Percentiles rank a stretch among this genome's conserved stretches.
These are phyloP conservation scores for Semicossyphus pulcher DNA, from an alignment of 2,113 vertebrate genomes.

Conservation along the genomic window DNA sequence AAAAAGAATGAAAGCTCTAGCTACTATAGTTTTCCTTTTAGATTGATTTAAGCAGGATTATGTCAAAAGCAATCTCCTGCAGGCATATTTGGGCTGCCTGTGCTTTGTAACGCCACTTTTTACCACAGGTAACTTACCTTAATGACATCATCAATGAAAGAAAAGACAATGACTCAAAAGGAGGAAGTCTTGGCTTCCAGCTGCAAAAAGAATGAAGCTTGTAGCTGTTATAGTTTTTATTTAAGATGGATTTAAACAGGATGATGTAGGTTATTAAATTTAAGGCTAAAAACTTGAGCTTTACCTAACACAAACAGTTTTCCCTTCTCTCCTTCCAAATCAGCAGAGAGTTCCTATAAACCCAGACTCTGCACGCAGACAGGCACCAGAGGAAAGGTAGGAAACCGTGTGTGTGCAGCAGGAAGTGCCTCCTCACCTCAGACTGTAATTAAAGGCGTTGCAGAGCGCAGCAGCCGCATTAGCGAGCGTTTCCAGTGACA, in stretches of 20 bases:
- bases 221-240: neutral
- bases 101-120: too few relatives aligned
- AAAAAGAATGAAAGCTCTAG: neutral
- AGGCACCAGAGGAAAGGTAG: slow-evolving; percentile 24
- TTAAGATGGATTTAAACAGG: neutral
- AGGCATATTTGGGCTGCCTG: too few relatives aligned
- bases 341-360: neutral
- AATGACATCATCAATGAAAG: too few relatives aligned
- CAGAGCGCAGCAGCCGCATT: slow-evolving; percentile 45
- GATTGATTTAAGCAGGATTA: neutral
- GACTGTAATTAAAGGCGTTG: slow-evolving; percentile 57
- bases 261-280: neutral
- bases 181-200: too few relatives aligned
- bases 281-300: neutral
- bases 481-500: slow-evolving; percentile 75
- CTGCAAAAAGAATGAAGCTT: neutral
- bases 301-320: too few relatives aligned
- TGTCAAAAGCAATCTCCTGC: too few relatives aligned
- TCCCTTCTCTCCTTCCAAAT: slow-evolving; percentile 2
- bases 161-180: too few relatives aligned
- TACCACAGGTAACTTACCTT: too few relatives aligned
- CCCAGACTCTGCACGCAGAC: slow-evolving; percentile 18
- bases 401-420: slow-evolving; percentile 25
- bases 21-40: neutral
- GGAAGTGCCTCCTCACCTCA: slow-evolving; percentile 69